Percentiles rank a stretch among this genome's conserved stretches.
These are phyloP conservation scores for Styela plicata DNA, from an alignment of 23 tunicate species.

Conservation along the genomic window DNA sequence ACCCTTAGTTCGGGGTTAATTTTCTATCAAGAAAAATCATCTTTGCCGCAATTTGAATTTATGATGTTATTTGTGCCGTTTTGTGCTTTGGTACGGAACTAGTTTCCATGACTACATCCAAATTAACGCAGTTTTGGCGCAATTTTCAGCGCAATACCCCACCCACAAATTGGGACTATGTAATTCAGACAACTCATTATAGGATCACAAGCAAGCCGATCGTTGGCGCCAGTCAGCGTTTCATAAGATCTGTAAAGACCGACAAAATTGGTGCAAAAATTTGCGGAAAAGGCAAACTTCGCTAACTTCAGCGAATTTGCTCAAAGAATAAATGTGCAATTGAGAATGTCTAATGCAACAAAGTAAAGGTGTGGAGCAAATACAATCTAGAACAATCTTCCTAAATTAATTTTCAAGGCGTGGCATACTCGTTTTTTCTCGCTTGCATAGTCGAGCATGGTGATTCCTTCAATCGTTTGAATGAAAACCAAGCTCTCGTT, in stretches of 20 bases:
- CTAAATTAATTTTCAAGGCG: no score
- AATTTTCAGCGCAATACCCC: neutral
- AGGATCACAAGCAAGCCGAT: neutral
- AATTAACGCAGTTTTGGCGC: neutral
- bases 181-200: neutral
- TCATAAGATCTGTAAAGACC: neutral
- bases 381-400: no score
- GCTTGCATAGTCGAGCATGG: no score
- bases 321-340: no score
- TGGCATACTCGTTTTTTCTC: no score
- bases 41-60: neutral
- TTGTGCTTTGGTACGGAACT: neutral
- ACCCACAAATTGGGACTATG: neutral
- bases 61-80: neutral
- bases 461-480: no score
- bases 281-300: no score
- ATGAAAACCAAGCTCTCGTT: no score
- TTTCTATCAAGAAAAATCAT: neutral
- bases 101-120: neutral
- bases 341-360: no score
- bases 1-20: neutral
- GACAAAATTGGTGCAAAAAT: slow-evolving; percentile 10
- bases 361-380: no score
- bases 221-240: slow-evolving; percentile 10
- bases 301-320: no score